A percentile compares a stretch with the other conserved stretches of the same genome.
phyloP scores from a whole-genome alignment of 2,113 vertebrate genomes.

The Callipepla squamata region DNA sequence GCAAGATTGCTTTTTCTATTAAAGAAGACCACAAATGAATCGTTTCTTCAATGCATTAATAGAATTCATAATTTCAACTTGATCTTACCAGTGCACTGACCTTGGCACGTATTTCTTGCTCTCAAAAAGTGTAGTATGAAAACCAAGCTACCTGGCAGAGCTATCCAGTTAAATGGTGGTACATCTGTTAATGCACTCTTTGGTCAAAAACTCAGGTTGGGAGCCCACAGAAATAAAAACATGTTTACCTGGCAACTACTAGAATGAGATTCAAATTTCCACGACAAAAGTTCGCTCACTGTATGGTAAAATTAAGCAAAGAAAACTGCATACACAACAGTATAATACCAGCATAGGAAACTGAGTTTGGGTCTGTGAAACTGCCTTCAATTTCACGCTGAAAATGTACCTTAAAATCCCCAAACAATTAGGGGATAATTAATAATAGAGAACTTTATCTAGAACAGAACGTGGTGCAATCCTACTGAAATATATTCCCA shows the following conservation, averaged over 20 bases:
- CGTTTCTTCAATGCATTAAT: not conserved
- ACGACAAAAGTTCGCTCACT: not conserved
- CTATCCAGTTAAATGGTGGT: not conserved
- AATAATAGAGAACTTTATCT: not conserved
- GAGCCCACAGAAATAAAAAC: not conserved
- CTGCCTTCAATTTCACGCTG: not conserved
- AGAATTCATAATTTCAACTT: not conserved
- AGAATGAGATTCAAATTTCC: not conserved
- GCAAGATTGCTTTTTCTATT: not conserved
- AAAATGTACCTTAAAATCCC: not conserved
- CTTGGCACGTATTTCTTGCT: not conserved
- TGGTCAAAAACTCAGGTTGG: not conserved
- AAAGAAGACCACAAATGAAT: not conserved
- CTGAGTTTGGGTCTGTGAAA: not conserved
- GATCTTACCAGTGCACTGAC: not conserved
- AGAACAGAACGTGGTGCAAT: not conserved
- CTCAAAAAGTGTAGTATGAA: not conserved
- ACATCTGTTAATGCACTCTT: not conserved
- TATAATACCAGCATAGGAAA: not conserved
- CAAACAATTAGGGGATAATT: not conserved
- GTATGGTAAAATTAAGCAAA: not conserved
- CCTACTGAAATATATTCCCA: not conserved
- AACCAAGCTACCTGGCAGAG: not conserved
- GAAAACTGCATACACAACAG: not conserved
- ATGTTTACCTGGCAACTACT: not conserved